Evolutionary conservation across 2,888 invertebrate genomes (phyloP).

Genomic region (Macropis europaea): DNA sequence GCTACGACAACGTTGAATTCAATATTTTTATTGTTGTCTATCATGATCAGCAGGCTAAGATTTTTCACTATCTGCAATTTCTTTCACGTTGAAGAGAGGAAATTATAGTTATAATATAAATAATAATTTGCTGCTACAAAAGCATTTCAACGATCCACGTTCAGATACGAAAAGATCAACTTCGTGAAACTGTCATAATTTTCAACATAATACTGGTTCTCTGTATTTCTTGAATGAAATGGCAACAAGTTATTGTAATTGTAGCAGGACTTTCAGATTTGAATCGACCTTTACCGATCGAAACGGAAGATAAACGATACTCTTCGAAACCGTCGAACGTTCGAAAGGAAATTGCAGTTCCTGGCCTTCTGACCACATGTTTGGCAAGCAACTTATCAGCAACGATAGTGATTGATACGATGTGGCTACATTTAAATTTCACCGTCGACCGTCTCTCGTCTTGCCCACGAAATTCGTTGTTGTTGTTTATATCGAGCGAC

Average conservation of each 20-base stretch:
- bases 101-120: too few relatives aligned
- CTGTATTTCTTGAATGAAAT: constrained; percentile 8
- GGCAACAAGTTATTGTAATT: constrained; percentile 6
- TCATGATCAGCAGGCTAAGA: too few relatives aligned
- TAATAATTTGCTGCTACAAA: too few relatives aligned
- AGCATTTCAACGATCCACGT: too few relatives aligned
- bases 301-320: constrained; percentile 7
- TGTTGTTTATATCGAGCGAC: not conserved
- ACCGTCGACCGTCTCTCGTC: not conserved
- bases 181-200: too few relatives aligned
- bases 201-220: too few relatives aligned
- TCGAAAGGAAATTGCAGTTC: not conserved
- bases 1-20: too few relatives aligned
- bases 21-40: too few relatives aligned
- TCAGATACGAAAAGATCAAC: too few relatives aligned
- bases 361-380: not conserved
- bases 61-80: too few relatives aligned
- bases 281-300: not conserved
- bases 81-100: too few relatives aligned
- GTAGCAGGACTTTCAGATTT: not conserved
- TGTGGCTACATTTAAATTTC: constrained; percentile 1
- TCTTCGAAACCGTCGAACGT: not conserved
- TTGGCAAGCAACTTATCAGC: constrained; percentile 19
- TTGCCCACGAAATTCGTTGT: not conserved
- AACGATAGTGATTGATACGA: constrained; percentile 5